Evolutionary conservation across 2,888 invertebrate species (phyloP), one percentile per base, ranked within the genome.

Genomic region (Acanthosepion esculentum): DNA sequence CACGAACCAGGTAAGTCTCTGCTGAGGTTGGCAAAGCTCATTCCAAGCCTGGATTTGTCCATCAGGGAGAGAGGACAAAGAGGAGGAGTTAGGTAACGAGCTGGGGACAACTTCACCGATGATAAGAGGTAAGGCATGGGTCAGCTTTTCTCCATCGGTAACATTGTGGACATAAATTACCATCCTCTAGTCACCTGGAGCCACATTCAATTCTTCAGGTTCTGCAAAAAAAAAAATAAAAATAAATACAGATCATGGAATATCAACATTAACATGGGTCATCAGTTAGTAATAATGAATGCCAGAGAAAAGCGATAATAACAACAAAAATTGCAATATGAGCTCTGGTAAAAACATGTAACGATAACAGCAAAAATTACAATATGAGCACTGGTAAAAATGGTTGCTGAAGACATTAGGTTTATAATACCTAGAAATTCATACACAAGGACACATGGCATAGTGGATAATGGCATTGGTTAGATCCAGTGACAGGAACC

Each of bases 1-100:
- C 92, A 98, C 98, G 95, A 98, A 98, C 98, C 98, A 98, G 92
- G 95, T 95, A 91, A 95, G 95, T 64, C 95, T 95, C 50, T 94
- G 53, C 41, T 95, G 92, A 64, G 96, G 95, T 3, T 95, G 95
- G 91, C 95, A 94, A 91, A 95, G 96, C 50, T 96, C 94, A 92
- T 97, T 96, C 95, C 96, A 95, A 12, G 97, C 97, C 53, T 95
- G 95, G 64, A 97, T 95, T 53, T 95, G 95, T 64, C 96, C 96
- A 95, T 97, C 96, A 53, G 96, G 96, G 10, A 95, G 95, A 59
- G 95, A 95, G 48, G 95, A 96, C 48, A 29, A 48, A 20, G 48
- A 92, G 1, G 26, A 92, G 18, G 92, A 92, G 26, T 92, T 92
- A 26, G 48, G 26, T 92, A 23, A 29, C 5, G 48, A 48, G n/a